Base-by-base conservation (phyloP, 2,797 vertebrate genomes). In the Hypotaenidia philippensis region DNA sequence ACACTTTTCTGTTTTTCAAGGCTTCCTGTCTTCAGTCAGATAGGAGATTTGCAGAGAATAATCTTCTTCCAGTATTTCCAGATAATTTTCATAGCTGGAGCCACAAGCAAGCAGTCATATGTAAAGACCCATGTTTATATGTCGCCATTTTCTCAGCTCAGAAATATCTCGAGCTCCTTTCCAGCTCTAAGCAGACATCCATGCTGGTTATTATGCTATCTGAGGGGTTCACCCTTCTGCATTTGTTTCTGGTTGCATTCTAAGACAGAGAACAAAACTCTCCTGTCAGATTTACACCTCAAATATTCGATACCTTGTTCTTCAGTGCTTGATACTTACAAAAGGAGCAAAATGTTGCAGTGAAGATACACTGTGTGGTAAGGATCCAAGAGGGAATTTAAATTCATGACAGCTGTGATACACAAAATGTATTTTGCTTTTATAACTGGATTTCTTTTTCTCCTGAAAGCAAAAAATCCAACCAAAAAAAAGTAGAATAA, bases 361-460 rank as follows among this genome's bases (percentile, higher is more conserved):
- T 59, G 31, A 77, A 93, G 82, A 70, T 45, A 65, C 7, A 10
- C 20, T 55, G 29, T 68, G 32, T 77, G 22, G 25, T 88, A 80
- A 89, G 44, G 34, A 83, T 89, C 34, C 84, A 75, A 66, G 49
- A 65, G 23, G 45, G 79, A 82, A 91, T 91, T 96, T 87, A 86
- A 85, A 93, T 87, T 90, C 68, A 60, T 87, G 75, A 87, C 41
- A 92, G 50, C 71, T 90, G 70, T 78, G 76, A 86, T 89, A 86
- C 49, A 89, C 93, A 23, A 86, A 94, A 86, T 22, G 10, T 31
- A 72, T 76, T 94, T 93, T 83, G 18, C 53, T 88, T 92, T 87
- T 74, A 68, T 82, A 87, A 47, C 21, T 72, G 66, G 25, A 56
- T 61, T 75, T 40, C 22, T 86, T 87, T 87, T 89, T 78, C 61